Evolutionary conservation across 1,140 invertebrate genomes (phyloP), one percentile per base, ranked within the genome.

Genomic region (Danaus plexippus): DNA sequence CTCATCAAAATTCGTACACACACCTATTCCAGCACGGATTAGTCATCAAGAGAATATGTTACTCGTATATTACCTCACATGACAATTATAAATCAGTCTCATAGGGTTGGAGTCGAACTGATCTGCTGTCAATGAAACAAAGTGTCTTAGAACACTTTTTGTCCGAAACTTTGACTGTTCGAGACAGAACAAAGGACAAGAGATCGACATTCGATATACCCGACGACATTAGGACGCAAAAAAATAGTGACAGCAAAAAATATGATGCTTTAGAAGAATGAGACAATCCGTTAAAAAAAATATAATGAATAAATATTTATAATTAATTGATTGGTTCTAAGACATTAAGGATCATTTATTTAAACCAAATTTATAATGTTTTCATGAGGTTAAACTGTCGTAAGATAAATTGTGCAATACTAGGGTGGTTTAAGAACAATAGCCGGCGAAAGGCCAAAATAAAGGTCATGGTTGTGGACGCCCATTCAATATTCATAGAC

Each of bases 401-500:
- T 57, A 43, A 51, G 55, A 57, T 57, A 43, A 51, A 46, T 51
- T 57, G 15, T 44, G 15, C 48, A 45, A 44, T 57, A 12, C 22
- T 59, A 54, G 54, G 57, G 22, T 61, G 52, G 46, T 58, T 62
- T 57, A 63, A 71, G 73, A 81, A 83, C 77, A 83, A 83, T 77
- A 61, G 72, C 56, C 66, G 62, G 60, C 50, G 63, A 59, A 73
- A 77, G 77, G 75, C 71, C 67, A 76, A 71, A 79, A 77, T 71
- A 81, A 82, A 80, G 75, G 74, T 80, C 75, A 83, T 48, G 71
- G 71, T 60, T 71, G 64, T 69, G 63, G 63, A 67, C 63, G 57
- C 64, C 63, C 67, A 75, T 75, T 80, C 78, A 72, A 78, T 75
- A 83, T 81, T 80, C 72, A 80, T 78, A 67, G 66, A 57, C 61